Evolutionary conservation across 1,140 invertebrate genomes (phyloP).

Genomic region (Bombus confusus): DNA sequence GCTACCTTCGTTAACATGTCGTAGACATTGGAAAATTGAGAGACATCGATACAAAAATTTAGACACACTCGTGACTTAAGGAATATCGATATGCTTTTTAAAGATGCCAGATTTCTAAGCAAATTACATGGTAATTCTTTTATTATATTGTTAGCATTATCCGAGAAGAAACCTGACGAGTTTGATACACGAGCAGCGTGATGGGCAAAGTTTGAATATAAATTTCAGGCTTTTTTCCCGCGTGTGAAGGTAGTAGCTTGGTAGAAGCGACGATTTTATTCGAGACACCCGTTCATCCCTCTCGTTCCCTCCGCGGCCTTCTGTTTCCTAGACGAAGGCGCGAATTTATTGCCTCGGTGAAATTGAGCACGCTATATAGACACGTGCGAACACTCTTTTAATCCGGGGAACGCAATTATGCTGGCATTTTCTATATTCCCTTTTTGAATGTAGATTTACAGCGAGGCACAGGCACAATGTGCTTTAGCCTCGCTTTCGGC

Average conservation of each 20-base stretch:
- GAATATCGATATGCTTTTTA: too few species aligned
- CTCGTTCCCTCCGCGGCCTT: background rate
- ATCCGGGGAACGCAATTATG: conserved; percentile 59
- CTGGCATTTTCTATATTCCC: conserved; percentile 61
- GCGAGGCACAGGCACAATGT: conserved; percentile 55
- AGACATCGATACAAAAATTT: background rate
- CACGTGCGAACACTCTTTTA: conserved; percentile 48
- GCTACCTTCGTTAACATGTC: too few species aligned
- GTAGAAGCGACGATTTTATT: conserved; percentile 22
- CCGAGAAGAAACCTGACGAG: background rate
- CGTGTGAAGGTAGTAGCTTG: background rate
- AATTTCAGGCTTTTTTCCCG: conserved; percentile 26
- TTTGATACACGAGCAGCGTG: background rate
- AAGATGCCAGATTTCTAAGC: background rate
- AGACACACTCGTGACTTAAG: background rate
- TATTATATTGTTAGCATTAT: background rate
- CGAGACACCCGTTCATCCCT: background rate
- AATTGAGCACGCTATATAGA: conserved; percentile 45
- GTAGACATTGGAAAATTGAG: too few species aligned
- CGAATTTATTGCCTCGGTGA: conserved; percentile 52
- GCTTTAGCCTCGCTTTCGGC: conserved; percentile 30
- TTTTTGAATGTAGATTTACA: conserved; percentile 62
- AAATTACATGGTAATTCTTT: background rate
- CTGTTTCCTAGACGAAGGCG: background rate
- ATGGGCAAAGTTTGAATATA: conserved; percentile 20